These are phyloP conservation scores for Anhinga anhinga DNA, from an alignment of 2,113 vertebrate species.

Conservation along the genomic window DNA sequence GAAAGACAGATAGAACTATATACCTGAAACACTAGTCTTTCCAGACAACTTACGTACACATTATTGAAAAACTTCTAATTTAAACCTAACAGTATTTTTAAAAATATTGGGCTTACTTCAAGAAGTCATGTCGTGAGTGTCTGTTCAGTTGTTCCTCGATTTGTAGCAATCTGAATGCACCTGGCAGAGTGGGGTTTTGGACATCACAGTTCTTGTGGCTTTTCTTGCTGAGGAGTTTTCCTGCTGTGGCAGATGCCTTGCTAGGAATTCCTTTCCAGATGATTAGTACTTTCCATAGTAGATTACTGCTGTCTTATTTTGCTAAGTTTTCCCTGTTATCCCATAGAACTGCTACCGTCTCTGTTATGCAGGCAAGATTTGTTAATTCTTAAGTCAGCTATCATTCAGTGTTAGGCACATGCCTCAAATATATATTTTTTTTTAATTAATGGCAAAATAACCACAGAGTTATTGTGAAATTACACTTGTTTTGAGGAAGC, in stretches of 20 bases:
- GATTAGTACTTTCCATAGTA: conserved; percentile 19
- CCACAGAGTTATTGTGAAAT: background rate
- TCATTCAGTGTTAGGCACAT: background rate
- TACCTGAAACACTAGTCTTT: background rate
- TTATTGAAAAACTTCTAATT: background rate
- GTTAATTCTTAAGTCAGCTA: background rate
- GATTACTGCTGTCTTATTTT: background rate
- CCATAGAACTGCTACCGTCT: background rate
- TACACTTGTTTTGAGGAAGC: conserved; percentile 4
- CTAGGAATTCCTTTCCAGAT: conserved; percentile 37
- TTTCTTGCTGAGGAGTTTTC: conserved; percentile 30
- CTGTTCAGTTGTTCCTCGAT: background rate
- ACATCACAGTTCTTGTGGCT: background rate
- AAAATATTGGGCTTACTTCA: background rate
- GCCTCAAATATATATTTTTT: background rate
- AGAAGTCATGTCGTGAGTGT: background rate
- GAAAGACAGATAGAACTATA: background rate
- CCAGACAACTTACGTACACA: background rate
- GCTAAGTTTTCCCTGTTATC: background rate
- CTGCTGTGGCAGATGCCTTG: conserved; percentile 6
- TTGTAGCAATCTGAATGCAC: background rate
- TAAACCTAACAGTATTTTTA: background rate
- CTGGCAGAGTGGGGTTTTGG: background rate
- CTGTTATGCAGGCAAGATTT: background rate
- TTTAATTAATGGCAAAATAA: background rate